phyloP scores from a whole-genome alignment of 2,888 invertebrate species.

The Nudaria mundana region DNA sequence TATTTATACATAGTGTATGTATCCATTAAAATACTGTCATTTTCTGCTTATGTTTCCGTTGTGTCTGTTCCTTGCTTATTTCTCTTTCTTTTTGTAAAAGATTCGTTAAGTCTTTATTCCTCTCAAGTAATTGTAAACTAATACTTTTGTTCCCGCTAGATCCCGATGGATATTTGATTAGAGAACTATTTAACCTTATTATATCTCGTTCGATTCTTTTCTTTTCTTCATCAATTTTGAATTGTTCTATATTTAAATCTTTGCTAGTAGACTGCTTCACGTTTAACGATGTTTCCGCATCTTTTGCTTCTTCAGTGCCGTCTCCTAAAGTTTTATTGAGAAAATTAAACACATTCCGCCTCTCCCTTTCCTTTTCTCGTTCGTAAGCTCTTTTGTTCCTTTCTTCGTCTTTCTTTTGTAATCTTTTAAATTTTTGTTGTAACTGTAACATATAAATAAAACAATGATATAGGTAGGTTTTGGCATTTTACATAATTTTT shows the following conservation, averaged over 20 bases:
- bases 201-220: conserved; percentile 85
- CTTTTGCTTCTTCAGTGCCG: conserved; percentile 38
- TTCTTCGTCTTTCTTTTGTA: conserved; percentile 84
- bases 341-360: conserved; percentile 88
- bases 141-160: conserved; percentile 83
- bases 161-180: conserved; percentile 82
- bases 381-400: conserved; percentile 84
- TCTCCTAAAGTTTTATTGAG: conserved; percentile 84
- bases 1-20: too few species aligned
- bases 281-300: conserved; percentile 39
- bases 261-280: conserved; percentile 82
- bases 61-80: conserved; percentile 85
- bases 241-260: conserved; percentile 86
- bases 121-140: conserved; percentile 80
- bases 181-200: conserved; percentile 82
- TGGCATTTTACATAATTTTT: too few species aligned
- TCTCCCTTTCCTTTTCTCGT: conserved; percentile 81
- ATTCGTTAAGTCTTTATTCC: conserved; percentile 81
- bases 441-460: conserved; percentile 48
- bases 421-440: conserved; percentile 84
- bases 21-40: conserved; percentile 85
- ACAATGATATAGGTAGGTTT: not conserved
- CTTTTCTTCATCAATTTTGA: conserved; percentile 87
- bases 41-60: conserved; percentile 87
- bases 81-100: conserved; percentile 83